Base-by-base conservation (phyloP, 2,888 invertebrate species). In the Melanchra persicariae region DNA sequence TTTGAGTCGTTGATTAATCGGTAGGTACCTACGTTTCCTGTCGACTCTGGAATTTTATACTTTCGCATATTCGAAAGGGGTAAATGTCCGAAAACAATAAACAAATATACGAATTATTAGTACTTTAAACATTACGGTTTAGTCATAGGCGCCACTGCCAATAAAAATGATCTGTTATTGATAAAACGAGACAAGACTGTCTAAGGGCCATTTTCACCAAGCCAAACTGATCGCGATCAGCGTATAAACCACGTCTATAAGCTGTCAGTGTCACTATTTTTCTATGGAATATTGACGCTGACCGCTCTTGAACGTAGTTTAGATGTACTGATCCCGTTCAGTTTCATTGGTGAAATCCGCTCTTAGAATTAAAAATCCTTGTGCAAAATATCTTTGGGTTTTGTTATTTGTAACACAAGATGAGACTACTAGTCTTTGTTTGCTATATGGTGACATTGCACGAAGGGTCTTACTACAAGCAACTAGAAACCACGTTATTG, bases 1-100 rank as follows among this genome's bases (percentile, higher is more conserved):
- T 79, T 59, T 59, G 24, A 77, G 68, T 63, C 40, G n/a, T 52
- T 43, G 51, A 80, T 64, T 75, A 60, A 74, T 55, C 45, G 37
- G 24, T 62, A 55, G n/a, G n/a, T n/a, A n/a, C n/a, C n/a, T n/a
- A n/a, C 7, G n/a, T 63, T 79, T 51, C 24, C 45, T 45, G 47
- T 54, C 26, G 15, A 22, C 22, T 24, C 1, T 34, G 17, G 57
- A 45, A 65, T 71, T 57, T 63, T 77, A 17, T n/a, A n/a, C n/a
- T n/a, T n/a, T 26, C 58, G 43, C 60, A 55, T 60, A 47, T 57
- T 40, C 24, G 37, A 65, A 78, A 55, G 45, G 54, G 59, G 49
- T 76, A 45, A 49, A 66, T 26, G 49, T 17, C 10, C 30, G 43
- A 49, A 57, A 52, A 17, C 34, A 6, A 34, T 58, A 40, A 57